A percentile compares a stretch with the other conserved stretches of the same genome.
Evolutionary conservation across 2,797 vertebrate species (phyloP).

Genomic region (Antennarius maculatus): DNA sequence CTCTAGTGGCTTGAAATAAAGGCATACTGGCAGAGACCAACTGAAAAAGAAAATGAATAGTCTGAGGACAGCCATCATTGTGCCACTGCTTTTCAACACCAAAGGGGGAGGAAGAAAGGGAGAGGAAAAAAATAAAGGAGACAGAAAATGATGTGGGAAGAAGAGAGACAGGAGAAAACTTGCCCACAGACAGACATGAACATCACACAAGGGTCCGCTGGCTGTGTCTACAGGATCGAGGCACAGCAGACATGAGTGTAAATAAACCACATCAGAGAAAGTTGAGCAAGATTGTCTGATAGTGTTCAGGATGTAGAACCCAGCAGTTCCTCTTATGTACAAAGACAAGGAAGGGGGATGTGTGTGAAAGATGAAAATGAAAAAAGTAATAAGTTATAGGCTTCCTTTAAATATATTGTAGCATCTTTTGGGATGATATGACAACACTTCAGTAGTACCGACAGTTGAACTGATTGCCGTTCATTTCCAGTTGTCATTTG

Average conservation of each 20-base stretch:
- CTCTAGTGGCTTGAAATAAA: conserved; percentile 28
- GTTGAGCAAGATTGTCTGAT: conserved; percentile 37
- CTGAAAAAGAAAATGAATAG: conserved; percentile 2
- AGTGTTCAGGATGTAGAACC: conserved; percentile 25
- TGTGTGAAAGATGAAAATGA: not conserved
- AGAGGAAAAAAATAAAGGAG: not conserved
- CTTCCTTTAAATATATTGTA: too few species aligned
- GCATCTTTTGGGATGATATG: too few species aligned
- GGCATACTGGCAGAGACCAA: not conserved
- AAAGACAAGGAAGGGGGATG: conserved; percentile 7
- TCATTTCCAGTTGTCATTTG: too few species aligned
- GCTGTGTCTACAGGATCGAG: conserved; percentile 19
- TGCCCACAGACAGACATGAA: conserved; percentile 47
- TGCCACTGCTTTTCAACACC: conserved; percentile 15
- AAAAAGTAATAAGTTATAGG: too few species aligned
- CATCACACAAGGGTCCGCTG: conserved; percentile 45
- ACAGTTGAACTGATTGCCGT: too few species aligned
- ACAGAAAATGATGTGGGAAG: not conserved
- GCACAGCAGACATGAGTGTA: conserved; percentile 51
- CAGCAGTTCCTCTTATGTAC: conserved; percentile 7
- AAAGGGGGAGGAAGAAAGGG: conserved; percentile 10
- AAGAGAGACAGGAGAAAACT: conserved; percentile 22
- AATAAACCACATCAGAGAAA: conserved; percentile 71
- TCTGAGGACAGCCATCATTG: conserved; percentile 13
- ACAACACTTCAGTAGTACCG: too few species aligned